These are phyloP conservation scores for Silvanus unidentatus DNA, from an alignment of 2,888 invertebrate species.

Conservation along the genomic window DNA sequence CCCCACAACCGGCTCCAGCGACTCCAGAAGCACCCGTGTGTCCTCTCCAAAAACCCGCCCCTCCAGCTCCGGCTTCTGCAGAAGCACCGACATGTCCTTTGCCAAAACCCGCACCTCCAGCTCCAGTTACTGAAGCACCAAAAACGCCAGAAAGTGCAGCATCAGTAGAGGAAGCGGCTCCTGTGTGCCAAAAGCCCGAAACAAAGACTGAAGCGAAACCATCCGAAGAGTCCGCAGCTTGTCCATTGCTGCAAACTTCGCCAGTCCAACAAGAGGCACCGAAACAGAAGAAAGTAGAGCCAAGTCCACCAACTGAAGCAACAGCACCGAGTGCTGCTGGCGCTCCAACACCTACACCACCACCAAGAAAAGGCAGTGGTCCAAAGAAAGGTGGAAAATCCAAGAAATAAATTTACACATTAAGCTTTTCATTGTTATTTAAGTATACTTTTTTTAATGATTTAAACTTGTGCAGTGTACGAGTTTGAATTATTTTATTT, in stretches of 20 bases:
- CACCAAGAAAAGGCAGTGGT: conserved; percentile 41
- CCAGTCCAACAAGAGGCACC: conserved; percentile 17
- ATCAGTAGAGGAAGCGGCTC: conserved; percentile 13
- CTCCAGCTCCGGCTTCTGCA: conserved; percentile 4
- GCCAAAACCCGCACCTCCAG: conserved; percentile 8
- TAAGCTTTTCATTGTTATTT: neutral
- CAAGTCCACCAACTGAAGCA: conserved; percentile 16
- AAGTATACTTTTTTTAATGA: no score
- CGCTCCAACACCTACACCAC: conserved; percentile 30
- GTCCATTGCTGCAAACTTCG: no score
- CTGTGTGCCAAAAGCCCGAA: no score
- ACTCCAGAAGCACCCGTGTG: conserved; percentile 36
- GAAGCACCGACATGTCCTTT: neutral
- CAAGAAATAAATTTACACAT: conserved; percentile 24
- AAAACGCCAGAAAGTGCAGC: conserved; percentile 19
- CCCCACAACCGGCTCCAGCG: conserved; percentile 9
- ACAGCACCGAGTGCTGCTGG: conserved; percentile 14
- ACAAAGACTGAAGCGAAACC: no score
- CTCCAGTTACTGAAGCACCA: conserved; percentile 29
- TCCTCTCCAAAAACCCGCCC: conserved; percentile 16
- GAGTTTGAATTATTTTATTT: no score
- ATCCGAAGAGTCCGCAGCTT: no score
- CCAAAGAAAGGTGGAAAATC: conserved; percentile 31
- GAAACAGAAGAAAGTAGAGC: conserved; percentile 10
- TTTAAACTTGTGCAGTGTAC: neutral